Conservation (phyloP, 2,888 invertebrate genomes). For the Ectemnius continuus region DNA sequence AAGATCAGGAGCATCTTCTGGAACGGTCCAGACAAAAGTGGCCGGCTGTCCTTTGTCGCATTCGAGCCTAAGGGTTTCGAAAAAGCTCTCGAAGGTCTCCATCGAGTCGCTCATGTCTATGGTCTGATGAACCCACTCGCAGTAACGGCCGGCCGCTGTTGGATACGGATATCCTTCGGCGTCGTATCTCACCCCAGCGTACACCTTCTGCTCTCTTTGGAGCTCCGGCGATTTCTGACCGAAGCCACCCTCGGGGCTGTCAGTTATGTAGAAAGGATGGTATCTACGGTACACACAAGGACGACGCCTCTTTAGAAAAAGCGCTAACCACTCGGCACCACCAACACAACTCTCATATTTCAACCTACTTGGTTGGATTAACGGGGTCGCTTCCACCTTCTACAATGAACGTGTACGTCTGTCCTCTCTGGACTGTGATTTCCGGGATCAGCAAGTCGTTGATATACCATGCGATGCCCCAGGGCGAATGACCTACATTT, state of each 20-base stretch:
- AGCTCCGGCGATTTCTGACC: slow-evolving; percentile 87
- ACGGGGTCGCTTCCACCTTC: slow-evolving; percentile 91
- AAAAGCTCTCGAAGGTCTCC: slow-evolving; percentile 88
- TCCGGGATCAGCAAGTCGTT: slow-evolving; percentile 94
- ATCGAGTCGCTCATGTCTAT: slow-evolving; percentile 86
- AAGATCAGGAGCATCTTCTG: slow-evolving; percentile 88
- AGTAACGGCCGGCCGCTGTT: slow-evolving; percentile 90
- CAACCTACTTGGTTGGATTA: slow-evolving; percentile 86
- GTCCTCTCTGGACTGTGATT: slow-evolving; percentile 91
- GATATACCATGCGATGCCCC: slow-evolving; percentile 96
- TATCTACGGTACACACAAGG: slow-evolving; percentile 79
- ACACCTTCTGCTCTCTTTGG: slow-evolving; percentile 85
- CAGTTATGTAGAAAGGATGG: slow-evolving; percentile 95
- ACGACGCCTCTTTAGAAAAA: neutral
- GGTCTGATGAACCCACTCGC: slow-evolving; percentile 91
- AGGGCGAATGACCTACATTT: slow-evolving; percentile 84
- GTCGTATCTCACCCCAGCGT: slow-evolving; percentile 89
- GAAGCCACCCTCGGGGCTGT: slow-evolving; percentile 91
- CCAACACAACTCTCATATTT: slow-evolving; percentile 6
- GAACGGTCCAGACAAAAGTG: slow-evolving; percentile 91
- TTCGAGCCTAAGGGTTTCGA: slow-evolving; percentile 86
- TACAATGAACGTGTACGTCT: slow-evolving; percentile 90
- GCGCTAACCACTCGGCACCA: neutral
- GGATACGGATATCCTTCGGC: slow-evolving; percentile 88
- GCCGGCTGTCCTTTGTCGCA: slow-evolving; percentile 89